Evolutionary conservation across 2,113 vertebrate genomes (phyloP), one percentile per base, ranked within the genome.

Genomic region (Cygnus atratus): DNA sequence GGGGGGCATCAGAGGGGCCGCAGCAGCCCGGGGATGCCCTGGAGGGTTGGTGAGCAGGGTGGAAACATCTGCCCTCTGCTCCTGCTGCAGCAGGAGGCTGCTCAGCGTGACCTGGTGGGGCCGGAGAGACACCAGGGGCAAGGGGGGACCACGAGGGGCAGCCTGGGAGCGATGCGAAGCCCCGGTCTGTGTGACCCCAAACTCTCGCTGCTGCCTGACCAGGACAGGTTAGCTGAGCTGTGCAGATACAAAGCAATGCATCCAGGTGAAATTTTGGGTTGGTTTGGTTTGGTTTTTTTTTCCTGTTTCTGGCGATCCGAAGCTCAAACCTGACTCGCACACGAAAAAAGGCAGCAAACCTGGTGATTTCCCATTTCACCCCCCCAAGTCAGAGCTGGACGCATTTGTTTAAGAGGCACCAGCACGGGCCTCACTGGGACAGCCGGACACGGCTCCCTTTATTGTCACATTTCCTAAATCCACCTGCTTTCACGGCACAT

Each of bases 261-360:
- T 7, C 21, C 57, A 41, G 8, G 15, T 12, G 31, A 41, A 24
- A 13, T 50, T 74, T 52, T 28, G 46, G 19, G 21, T 46, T 41
- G 44, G 13, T 0, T 20, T n/a, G 37, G 37, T 37, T 37, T 37
- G 37, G 9, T 39, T 17, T 9, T 15, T 15, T 4, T 6, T 3
- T 28, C 14, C 14, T 2, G 0, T 44, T 88, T 71, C 77, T 68
- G 43, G 50, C 59, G 44, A 70, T 17, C n/a, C 19, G 66, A 71
- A 65, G 31, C 52, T 57, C 46, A n/a, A 50, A 55, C 20, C 6
- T 43, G 22, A 73, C 54, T 62, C 15, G 9, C 24, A 46, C 24
- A 46, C 10, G 28, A 3, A 39, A 33, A 59, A 39, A 62, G 62
- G 57, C 74, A 61, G 10, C 9, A 8, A 55, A 16, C 22, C n/a